Conservation (phyloP, 2,113 vertebrate genomes). For the Micronycteris hirsuta region DNA sequence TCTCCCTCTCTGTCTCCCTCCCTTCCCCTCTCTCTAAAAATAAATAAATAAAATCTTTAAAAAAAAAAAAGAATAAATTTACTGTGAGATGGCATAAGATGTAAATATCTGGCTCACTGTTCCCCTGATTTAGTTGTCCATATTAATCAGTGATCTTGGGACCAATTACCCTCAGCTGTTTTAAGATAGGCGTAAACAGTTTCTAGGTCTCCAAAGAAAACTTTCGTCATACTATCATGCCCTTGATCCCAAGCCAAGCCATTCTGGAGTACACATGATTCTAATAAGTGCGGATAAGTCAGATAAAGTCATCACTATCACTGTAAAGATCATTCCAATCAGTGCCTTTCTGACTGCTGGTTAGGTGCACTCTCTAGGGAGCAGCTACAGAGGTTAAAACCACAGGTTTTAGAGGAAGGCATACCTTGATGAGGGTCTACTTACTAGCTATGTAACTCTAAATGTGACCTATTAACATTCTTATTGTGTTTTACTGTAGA, state of each 20-base stretch:
- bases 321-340: background rate
- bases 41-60: no score
- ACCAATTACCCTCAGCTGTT: background rate
- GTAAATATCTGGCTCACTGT: background rate
- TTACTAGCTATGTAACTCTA: background rate
- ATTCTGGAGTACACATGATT: background rate
- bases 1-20: no score
- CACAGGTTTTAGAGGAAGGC: background rate
- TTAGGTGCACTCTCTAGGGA: background rate
- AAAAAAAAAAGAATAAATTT: constrained; percentile 6
- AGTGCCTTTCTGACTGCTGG: background rate
- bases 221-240: background rate
- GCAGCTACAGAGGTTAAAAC: background rate
- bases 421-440: background rate
- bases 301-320: background rate
- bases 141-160: background rate
- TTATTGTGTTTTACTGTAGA: background rate
- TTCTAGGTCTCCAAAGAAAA: background rate
- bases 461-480: background rate
- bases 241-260: background rate
- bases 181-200: background rate
- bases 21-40: no score
- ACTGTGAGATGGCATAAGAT: background rate
- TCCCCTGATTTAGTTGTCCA: background rate
- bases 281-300: background rate